Base-by-base conservation (phyloP, 2,113 vertebrate genomes). In the Alosa alosa region DNA sequence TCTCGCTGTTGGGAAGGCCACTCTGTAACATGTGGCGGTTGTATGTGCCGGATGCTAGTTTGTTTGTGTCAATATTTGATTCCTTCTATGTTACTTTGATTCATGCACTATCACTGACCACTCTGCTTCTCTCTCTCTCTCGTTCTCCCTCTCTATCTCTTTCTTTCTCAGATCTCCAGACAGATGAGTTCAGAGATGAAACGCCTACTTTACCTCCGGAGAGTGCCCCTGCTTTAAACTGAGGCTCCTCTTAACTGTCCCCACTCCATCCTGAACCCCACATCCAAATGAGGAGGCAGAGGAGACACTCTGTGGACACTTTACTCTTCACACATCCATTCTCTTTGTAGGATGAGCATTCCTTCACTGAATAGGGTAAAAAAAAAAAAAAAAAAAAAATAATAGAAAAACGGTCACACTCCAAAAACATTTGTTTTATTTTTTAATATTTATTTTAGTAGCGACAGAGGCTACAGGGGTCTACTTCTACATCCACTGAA, bases 161-260 rank as follows among this genome's bases (percentile, higher is more conserved):
- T 0, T 60, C 36, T 82, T 6, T 31, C 31, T 31, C 88, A 95
- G 95, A 95, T 88, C 92, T 95, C 22, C 93, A 95, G 57, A 90
- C 93, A 0, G 94, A 95, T 68, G 93, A 93, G 10, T 95, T 94
- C 50, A 87, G 91, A 89, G 94, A 95, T 17, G 92, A 95, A 88
- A 95, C 94, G 6, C 94, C 93, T 0, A 95, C 93, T 8, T 93
- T 95, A 46, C 93, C 92, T 55, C 93, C 93, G 2, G 94, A 93
- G 87, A 94, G 91, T 20, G 88, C 91, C 86, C 88, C 93, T 4
- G 82, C 93, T 68, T 84, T 95, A 82, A 94, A 94, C 90, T 94
- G 89, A 94, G 41, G 22, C 0, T 3, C 1, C 47, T 49, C 47
- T 2, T 1, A 7, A 13, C 36, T 20, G 18, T 0, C 49, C 22